These are phyloP conservation scores for Eumaeus atala DNA, from an alignment of 1,140 invertebrate species.

Conservation along the genomic window DNA sequence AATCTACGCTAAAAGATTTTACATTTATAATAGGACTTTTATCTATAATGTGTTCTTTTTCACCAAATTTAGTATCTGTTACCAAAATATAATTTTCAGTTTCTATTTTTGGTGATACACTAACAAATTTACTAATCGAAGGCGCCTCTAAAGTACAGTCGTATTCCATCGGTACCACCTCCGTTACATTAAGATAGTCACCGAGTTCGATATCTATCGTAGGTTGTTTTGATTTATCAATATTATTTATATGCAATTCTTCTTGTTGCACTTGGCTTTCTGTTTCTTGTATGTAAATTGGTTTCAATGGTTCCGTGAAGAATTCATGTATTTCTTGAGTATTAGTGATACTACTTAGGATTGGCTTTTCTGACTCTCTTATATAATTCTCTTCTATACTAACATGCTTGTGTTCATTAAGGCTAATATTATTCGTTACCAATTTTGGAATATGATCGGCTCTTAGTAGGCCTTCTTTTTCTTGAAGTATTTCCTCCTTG, in stretches of 20 bases:
- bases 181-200: slow-evolving; percentile 36
- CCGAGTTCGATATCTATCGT: slow-evolving; percentile 31
- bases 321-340: slow-evolving; percentile 30
- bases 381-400: slow-evolving; percentile 35
- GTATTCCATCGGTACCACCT: slow-evolving; percentile 37
- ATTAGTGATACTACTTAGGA: slow-evolving; percentile 15
- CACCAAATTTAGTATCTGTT: slow-evolving; percentile 33
- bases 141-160: slow-evolving; percentile 16
- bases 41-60: slow-evolving; percentile 34
- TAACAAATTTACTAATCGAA: slow-evolving; percentile 15
- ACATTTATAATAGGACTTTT: slow-evolving; percentile 6
- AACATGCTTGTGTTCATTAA: slow-evolving; percentile 39
- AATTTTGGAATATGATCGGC: slow-evolving; percentile 22
- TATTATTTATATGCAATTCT: slow-evolving; percentile 25
- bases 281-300: slow-evolving; percentile 34
- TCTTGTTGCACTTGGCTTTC: slow-evolving; percentile 33
- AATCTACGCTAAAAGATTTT: slow-evolving; percentile 21
- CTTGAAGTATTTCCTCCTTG: slow-evolving; percentile 35
- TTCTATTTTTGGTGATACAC: slow-evolving; percentile 24
- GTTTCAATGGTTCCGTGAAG: slow-evolving; percentile 33
- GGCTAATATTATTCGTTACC: slow-evolving; percentile 24
- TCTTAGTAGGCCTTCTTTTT: slow-evolving; percentile 40
- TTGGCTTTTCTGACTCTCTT: slow-evolving; percentile 33
- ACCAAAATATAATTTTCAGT: slow-evolving; percentile 34
- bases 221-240: slow-evolving; percentile 24